These are phyloP conservation scores for Rhinella marina DNA, from an alignment of 2,797 vertebrate species.

Conservation along the genomic window DNA sequence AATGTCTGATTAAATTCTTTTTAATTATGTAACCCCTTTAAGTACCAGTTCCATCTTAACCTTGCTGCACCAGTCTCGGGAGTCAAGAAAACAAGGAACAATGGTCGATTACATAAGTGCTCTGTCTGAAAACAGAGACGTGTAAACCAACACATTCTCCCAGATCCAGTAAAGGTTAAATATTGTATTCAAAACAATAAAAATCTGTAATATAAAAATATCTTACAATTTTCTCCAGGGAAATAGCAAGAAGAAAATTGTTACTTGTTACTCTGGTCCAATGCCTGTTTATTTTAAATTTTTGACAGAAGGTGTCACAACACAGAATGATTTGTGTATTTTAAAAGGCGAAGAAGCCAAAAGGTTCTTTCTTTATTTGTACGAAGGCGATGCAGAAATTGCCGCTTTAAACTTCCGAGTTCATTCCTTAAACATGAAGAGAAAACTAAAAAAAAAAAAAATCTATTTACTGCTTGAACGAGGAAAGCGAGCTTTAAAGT, in stretches of 20 bases:
- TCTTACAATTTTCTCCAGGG: not conserved
- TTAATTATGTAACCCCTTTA: no score
- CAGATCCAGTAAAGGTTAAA: not conserved
- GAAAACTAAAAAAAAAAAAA: constrained; percentile 51
- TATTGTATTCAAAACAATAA: constrained; percentile 4
- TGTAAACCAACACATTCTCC: not conserved
- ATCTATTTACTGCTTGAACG: constrained; percentile 52
- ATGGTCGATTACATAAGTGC: not conserved
- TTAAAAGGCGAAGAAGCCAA: constrained; percentile 19
- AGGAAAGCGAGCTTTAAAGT: constrained; percentile 36
- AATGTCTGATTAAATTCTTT: no score
- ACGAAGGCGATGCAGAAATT: not conserved
- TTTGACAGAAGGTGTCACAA: constrained; percentile 12
- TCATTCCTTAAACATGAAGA: constrained; percentile 47
- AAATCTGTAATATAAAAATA: constrained; percentile 21
- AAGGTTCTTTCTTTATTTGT: not conserved
- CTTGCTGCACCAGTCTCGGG: no score
- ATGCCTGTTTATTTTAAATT: not conserved
- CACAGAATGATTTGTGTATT: not conserved
- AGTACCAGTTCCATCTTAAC: no score
- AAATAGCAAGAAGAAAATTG: constrained; percentile 6
- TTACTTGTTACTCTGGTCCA: not conserved
- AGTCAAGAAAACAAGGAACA: not conserved
- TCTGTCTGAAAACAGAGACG: not conserved
- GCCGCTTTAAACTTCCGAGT: constrained; percentile 21